phyloP scores from a whole-genome alignment of 2,113 vertebrate genomes.

The Callospermophilus lateralis region DNA sequence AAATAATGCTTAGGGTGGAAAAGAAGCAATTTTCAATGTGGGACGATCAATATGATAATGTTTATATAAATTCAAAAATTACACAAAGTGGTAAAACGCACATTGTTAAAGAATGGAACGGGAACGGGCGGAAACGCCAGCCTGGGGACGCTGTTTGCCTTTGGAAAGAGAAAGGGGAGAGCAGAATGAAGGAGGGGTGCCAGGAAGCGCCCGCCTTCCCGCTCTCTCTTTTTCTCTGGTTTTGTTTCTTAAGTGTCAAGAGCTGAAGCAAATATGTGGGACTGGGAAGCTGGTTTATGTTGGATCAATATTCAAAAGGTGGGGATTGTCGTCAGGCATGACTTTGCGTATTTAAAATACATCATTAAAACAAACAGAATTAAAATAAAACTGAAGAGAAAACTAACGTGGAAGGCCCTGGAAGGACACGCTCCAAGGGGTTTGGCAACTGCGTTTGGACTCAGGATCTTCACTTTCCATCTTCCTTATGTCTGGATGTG shows the following conservation, averaged over 20 bases:
- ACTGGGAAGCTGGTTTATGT: neutral
- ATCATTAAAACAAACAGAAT: neutral
- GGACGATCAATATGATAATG: neutral
- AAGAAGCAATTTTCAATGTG: neutral
- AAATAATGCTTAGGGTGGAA: neutral
- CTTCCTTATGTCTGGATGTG: neutral
- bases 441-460: neutral
- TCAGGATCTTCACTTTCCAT: neutral
- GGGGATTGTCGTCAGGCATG: neutral
- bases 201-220: neutral
- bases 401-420: neutral
- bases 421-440: neutral
- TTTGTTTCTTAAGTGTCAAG: neutral
- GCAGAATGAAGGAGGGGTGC: fast-evolving
- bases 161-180: neutral
- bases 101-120: neutral
- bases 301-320: neutral
- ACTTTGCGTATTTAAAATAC: neutral
- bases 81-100: neutral
- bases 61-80: neutral
- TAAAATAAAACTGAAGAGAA: neutral
- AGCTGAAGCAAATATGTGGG: neutral
- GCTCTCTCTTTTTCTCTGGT: neutral
- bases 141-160: neutral
- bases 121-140: neutral